Evolutionary conservation across 1,140 invertebrate genomes (phyloP), one percentile per base, ranked within the genome.

Genomic region (Drosophila pseudoananassae): DNA sequence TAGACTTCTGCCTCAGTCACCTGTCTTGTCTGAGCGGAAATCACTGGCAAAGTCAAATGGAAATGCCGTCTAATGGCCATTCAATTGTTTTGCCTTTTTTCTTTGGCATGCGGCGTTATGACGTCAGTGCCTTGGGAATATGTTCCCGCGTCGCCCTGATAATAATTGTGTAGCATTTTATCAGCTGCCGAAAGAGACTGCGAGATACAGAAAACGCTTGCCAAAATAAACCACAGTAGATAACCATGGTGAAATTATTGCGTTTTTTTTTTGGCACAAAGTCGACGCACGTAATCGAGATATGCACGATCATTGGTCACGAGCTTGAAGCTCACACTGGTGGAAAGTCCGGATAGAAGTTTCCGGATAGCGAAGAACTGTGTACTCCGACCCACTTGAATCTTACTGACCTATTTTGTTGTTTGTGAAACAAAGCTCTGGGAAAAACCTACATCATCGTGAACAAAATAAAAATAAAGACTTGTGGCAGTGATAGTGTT

Each of bases 401-500:
- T 27, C 6, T 6, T 0, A 27, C 29, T 6, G 25, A 27, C 29
- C 43, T 10, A 27, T 43, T 45, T 49, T 54, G 53, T 78, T 84
- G 20, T 3, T 84, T 76, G 73, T 64, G 81, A 84, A 74, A 84
- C 76, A 87, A 87, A 70, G 63, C 25, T 5, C 6, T 27, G 5
- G 25, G 6, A 27, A 20, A 20, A 20, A 3, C 20, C 20, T 7
- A 17, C 33, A 38, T 49, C 20, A 56, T 25, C 59, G 29, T 43
- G 20, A 54, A 36, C 27, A 74, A 31, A 74, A 49, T 38, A 74
- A 58, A 57, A 74, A 52, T 64, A 64, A 60, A 51, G 58, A 14
- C 31, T 17, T 54, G 50, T 52, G 58, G 55, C 47, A 65, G 81
- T 63, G 81, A 87, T 85, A 85, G 81, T 83, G 82, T 87, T 87